phyloP scores from a whole-genome alignment of 2,888 invertebrate genomes.

The Smittia aterrima region DNA sequence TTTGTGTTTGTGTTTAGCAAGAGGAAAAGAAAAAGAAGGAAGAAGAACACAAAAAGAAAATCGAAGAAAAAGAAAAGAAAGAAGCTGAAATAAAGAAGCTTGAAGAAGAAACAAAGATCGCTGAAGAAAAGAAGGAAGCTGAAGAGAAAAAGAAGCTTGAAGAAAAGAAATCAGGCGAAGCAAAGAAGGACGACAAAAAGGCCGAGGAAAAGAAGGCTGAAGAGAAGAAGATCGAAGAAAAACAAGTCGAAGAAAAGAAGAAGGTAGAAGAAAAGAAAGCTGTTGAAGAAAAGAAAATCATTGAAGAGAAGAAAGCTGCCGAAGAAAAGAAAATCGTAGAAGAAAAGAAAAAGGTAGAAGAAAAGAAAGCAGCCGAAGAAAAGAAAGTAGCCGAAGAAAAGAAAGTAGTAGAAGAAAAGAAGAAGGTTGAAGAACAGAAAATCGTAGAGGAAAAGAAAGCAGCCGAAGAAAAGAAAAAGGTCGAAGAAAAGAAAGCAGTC shows the following conservation, averaged over 20 bases:
- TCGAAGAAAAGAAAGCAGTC: slow-evolving; percentile 36
- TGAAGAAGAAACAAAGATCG: slow-evolving; percentile 46
- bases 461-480: slow-evolving; percentile 47
- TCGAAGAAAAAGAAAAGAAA: slow-evolving; percentile 46
- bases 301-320: slow-evolving; percentile 56
- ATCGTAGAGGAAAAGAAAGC: slow-evolving; percentile 52
- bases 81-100: slow-evolving; percentile 46
- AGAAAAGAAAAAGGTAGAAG: slow-evolving; percentile 49
- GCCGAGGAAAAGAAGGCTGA: slow-evolving; percentile 48
- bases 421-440: slow-evolving; percentile 50
- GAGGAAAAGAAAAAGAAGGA: slow-evolving; percentile 45
- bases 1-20: slow-evolving; percentile 48
- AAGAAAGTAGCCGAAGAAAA: slow-evolving; percentile 43
- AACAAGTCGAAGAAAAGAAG: slow-evolving; percentile 47
- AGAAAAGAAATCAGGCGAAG: slow-evolving; percentile 55
- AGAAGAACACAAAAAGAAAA: slow-evolving; percentile 49
- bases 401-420: slow-evolving; percentile 42
- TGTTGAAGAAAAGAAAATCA: slow-evolving; percentile 56
- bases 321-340: slow-evolving; percentile 50
- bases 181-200: slow-evolving; percentile 42
- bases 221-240: slow-evolving; percentile 45
- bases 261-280: slow-evolving; percentile 50
- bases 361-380: slow-evolving; percentile 50
- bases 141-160: slow-evolving; percentile 47
- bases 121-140: slow-evolving; percentile 49